A percentile compares a stretch with the other conserved stretches of the same genome.
phyloP scores from a whole-genome alignment of 1,140 invertebrate genomes.

The Bombus pascuorum region DNA sequence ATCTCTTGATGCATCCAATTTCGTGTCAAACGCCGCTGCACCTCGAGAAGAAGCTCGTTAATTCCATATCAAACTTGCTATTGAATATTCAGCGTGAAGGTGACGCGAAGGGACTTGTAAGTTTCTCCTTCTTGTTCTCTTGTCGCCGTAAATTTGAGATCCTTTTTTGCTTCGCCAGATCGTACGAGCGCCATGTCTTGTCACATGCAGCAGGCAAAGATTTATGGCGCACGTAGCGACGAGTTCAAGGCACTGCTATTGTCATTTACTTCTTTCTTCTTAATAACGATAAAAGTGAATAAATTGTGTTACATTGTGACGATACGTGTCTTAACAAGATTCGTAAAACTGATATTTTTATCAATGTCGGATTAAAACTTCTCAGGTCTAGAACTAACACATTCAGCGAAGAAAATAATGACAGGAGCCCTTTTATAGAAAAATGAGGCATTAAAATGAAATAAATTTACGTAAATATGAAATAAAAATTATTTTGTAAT shows the following conservation, averaged over 20 bases:
- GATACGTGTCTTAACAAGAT: no score
- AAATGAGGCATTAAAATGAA: no score
- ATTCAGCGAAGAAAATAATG: no score
- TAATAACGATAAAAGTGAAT: no score
- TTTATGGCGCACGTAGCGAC: neutral
- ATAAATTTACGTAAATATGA: no score
- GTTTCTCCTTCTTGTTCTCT: neutral
- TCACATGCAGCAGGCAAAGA: neutral
- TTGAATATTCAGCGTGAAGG: neutral
- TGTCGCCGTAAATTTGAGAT: conserved; percentile 6
- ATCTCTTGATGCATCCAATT: neutral
- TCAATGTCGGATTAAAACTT: no score
- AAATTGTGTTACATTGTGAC: no score
- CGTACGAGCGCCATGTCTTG: conserved; percentile 7
- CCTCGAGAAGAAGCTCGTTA: conserved; percentile 19
- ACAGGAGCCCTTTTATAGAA: no score
- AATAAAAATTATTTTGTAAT: no score
- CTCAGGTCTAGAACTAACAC: no score
- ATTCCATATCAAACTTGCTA: neutral
- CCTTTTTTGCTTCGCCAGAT: neutral
- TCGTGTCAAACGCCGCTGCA: neutral
- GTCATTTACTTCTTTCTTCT: no score
- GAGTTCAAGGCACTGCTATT: neutral
- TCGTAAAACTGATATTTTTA: no score
- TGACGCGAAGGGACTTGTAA: conserved; percentile 20